These are phyloP conservation scores for Gonocerus acuteangulatus DNA, from an alignment of 2,888 invertebrate species.

Conservation along the genomic window DNA sequence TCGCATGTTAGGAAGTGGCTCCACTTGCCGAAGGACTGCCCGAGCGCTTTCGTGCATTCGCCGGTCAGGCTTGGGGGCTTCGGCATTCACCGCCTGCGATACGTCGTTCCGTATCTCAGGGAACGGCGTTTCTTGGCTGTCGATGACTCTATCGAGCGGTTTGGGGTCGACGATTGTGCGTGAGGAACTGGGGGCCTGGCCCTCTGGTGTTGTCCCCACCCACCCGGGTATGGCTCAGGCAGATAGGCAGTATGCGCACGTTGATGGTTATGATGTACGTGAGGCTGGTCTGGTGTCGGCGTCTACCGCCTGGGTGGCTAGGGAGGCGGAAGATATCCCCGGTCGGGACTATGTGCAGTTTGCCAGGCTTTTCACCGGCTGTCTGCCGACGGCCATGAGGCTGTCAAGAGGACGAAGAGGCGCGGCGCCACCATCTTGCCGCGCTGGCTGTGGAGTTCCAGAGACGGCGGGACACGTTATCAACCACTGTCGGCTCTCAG, in stretches of 20 bases:
- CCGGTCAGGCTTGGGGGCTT: conserved; percentile 37
- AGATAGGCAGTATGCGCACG: conserved; percentile 26
- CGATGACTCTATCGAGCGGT: background rate
- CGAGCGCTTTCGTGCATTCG: conserved; percentile 41
- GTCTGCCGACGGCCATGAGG: conserved; percentile 39
- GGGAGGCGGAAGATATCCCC: conserved; percentile 38
- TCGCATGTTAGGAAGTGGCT: conserved; percentile 39
- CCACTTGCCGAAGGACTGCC: conserved; percentile 40
- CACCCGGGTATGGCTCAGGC: conserved; percentile 28
- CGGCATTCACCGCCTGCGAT: conserved; percentile 30
- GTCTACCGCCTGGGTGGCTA: conserved; percentile 40
- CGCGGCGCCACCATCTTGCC: conserved; percentile 35
- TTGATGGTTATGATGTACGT: background rate
- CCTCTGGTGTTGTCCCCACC: background rate
- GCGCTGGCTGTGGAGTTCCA: conserved; percentile 40
- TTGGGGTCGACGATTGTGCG: background rate
- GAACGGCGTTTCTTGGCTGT: too few relatives aligned
- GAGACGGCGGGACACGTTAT: conserved; percentile 42
- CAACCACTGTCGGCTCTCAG: conserved; percentile 41
- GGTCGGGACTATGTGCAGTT: background rate
- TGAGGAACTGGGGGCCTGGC: background rate
- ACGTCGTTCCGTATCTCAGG: conserved; percentile 21
- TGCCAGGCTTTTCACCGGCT: conserved; percentile 31
- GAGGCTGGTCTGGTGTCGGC: conserved; percentile 40
- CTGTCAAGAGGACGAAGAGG: conserved; percentile 37